A percentile compares a stretch with the other conserved stretches of the same genome.
Evolutionary conservation across 1,140 invertebrate species (phyloP).

Genomic region (Drosophila seguyi): DNA sequence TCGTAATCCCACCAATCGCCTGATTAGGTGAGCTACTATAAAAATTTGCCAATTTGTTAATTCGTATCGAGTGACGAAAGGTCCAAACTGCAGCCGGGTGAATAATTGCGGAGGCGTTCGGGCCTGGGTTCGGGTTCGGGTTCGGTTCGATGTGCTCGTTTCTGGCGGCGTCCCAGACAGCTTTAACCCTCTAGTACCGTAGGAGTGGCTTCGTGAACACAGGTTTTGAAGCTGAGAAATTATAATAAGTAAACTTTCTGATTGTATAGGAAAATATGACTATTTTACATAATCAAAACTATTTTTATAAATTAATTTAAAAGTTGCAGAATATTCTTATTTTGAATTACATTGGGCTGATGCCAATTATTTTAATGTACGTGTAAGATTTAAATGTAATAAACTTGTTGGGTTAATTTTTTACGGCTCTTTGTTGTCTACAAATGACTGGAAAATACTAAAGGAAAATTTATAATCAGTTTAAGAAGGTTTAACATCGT

Average conservation of each 20-base stretch:
- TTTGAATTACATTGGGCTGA: neutral
- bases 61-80: constrained; percentile 44
- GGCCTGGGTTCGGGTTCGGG: constrained; percentile 13
- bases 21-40: constrained; percentile 22
- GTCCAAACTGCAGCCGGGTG: constrained; percentile 52
- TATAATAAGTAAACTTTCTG: neutral
- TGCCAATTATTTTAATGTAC: neutral
- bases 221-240: neutral
- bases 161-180: constrained; percentile 39
- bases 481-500: neutral
- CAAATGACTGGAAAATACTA: constrained; percentile 12
- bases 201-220: neutral
- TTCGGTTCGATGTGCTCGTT: constrained; percentile 36
- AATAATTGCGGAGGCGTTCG: constrained; percentile 41
- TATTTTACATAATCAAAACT: no score
- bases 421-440: constrained; percentile 44
- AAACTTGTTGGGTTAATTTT: constrained; percentile 16
- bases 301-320: no score
- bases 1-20: constrained; percentile 39
- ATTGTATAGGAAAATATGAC: no score
- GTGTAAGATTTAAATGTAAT: neutral
- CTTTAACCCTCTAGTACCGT: constrained; percentile 19
- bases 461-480: constrained; percentile 10
- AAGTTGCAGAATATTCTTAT: neutral
- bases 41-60: constrained; percentile 32